Base-by-base conservation (phyloP, 2,113 vertebrate species). In the Xyrauchen texanus region DNA sequence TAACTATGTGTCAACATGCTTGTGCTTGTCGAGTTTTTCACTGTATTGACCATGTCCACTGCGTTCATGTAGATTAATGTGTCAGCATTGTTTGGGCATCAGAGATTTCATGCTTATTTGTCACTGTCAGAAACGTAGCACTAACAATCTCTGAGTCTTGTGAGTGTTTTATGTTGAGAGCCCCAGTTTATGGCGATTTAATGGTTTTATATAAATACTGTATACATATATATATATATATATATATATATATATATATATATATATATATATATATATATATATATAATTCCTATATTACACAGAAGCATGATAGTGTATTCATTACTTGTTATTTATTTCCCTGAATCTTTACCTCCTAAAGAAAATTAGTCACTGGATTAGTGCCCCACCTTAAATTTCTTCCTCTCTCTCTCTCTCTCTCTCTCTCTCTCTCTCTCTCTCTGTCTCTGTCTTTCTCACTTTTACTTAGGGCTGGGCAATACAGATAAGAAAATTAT, bases 1-100 rank as follows among this genome's bases (percentile, higher is more conserved):
- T 81, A 51, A 74, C 58, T 74, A 21, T 51, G 46, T 74, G 77
- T 84, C 82, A 78, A 62, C 82, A 83, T 72, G 82, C 78, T 78
- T 66, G 74, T 78, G 82, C 82, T 78, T 81, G 79, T 74, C 75
- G 73, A 47, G 71, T 64, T 65, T 76, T 72, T 80, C n/a, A 61
- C 58, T 64, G 72, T 60, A 69, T 52, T 71, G 15, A 51, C 71
- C 62, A n/a, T 74, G 71, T 61, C 71, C 71, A 74, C 71, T 74
- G 58, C 4, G 2, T 7, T 62, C 45, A 74, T 49, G 8, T 51
- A 62, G 46, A 74, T 62, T 21, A 34, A 74, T 74, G 71, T 49
- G 9, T 8, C 57, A 21, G 71, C 46, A 74, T 62, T 62, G 71
- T 74, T 61, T 74, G 46, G 58, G 58, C 57, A 15, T 74, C 57